Evolutionary conservation across 2,113 vertebrate species (phyloP), one percentile per base, ranked within the genome.

Genomic region (Nicator chloris): DNA sequence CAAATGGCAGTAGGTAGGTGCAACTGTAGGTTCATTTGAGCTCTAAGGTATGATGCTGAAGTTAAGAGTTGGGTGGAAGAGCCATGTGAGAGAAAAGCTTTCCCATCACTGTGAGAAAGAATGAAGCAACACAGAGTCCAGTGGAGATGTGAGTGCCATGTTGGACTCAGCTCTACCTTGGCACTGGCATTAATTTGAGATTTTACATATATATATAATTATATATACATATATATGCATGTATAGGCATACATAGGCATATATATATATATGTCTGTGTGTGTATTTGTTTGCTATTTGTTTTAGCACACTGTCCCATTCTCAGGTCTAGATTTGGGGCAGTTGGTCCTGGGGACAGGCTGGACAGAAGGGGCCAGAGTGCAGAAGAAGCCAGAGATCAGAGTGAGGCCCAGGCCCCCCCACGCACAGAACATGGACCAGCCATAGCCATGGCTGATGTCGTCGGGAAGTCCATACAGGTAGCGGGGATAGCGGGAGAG

Each of bases 341-440:
- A 99, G 98, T 99, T 99, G 97, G 99, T 99, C 97, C 99, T 98
- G 96, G 99, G 99, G 95, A 99, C 98, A 71, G 99, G 99, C 97
- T 99, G 99, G 70, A 99, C 98, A 59, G 99, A 99, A 79, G 99
- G 99, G 85, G 99, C 99, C 98, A 99, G 98, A 73, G 99, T 99
- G 98, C 99, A 99, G 98, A 99, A 99, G 98, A 99, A 99, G 80
- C 99, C 99, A 37, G 99, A 98, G 94, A 99, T 99, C 31, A 99
- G 99, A 10, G 99, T 99, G 96, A 99, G 98, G 92, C 99, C 99
- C 73, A 99, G 98, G 90, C 99, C 99, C 12, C 99, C 99, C 99
- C 99, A 99, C 3, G 99, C 99, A 96, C 99, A 99, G 98, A 99
- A 99, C 99, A 99, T 99, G 93, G 99, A 99, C 99, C 99, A 99